These are phyloP conservation scores for Phlogophora meticulosa DNA, from an alignment of 2,888 invertebrate species.

Conservation along the genomic window DNA sequence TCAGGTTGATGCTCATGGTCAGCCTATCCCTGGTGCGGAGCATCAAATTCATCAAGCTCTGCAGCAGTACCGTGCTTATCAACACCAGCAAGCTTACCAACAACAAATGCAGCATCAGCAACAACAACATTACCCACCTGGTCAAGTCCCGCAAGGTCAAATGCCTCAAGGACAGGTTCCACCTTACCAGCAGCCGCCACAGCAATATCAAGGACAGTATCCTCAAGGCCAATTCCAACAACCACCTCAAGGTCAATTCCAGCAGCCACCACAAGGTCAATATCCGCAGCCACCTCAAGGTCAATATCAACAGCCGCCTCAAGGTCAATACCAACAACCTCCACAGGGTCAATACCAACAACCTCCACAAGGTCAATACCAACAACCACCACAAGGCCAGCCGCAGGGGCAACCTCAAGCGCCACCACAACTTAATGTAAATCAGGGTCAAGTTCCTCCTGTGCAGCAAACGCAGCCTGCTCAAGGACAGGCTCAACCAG, in stretches of 20 bases:
- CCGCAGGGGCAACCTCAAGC: conserved; percentile 65
- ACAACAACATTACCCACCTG: conserved; percentile 62
- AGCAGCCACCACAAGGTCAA: conserved; percentile 65
- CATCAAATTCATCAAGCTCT: conserved; percentile 84
- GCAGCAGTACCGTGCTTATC: conserved; percentile 76
- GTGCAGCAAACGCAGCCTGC: conserved; percentile 51
- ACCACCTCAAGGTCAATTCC: conserved; percentile 65
- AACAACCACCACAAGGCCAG: conserved; percentile 66
- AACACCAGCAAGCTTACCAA: conserved; percentile 74
- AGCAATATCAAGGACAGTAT: conserved; percentile 62
- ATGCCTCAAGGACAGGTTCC: conserved; percentile 71
- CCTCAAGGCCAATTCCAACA: conserved; percentile 61
- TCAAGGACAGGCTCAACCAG: conserved; percentile 40
- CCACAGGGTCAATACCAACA: conserved; percentile 67
- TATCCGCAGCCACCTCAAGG: conserved; percentile 44
- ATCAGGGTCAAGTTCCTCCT: conserved; percentile 53
- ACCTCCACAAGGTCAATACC: conserved; percentile 64
- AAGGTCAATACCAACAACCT: conserved; percentile 63
- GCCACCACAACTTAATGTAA: conserved; percentile 51
- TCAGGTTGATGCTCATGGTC: conserved; percentile 85
- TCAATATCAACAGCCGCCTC: conserved; percentile 65
- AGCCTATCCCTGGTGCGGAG: conserved; percentile 83
- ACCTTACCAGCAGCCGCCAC: conserved; percentile 69
- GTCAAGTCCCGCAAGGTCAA: conserved; percentile 68
- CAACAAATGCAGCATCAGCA: conserved; percentile 63